Conservation (phyloP, 2,888 invertebrate species). For the Drosophila vallismaia region DNA sequence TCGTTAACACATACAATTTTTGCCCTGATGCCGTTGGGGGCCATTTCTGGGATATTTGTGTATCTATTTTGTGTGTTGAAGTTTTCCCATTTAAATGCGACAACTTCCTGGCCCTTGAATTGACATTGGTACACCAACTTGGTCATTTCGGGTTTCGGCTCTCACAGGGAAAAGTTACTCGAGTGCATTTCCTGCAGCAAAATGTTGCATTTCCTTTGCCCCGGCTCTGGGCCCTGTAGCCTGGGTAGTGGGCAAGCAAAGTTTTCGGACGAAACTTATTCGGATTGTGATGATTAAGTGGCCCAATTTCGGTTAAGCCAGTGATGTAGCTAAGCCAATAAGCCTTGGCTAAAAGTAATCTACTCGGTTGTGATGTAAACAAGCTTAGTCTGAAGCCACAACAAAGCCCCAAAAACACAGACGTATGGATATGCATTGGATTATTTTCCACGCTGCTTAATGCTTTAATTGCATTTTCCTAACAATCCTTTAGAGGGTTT, state of each 20-base stretch:
- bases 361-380: conserved; percentile 7
- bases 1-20: conserved; percentile 38
- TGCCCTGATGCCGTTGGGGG: conserved; percentile 13
- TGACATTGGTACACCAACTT: conserved; percentile 8
- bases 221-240: conserved; percentile 39
- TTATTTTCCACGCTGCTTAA: conserved; percentile 50
- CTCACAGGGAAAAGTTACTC: conserved; percentile 48
- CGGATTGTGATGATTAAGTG: conserved; percentile 53
- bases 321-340: conserved; percentile 23
- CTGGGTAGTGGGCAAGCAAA: conserved; percentile 15
- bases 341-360: conserved; percentile 10
- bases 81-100: conserved; percentile 64
- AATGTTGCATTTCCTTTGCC: conserved; percentile 67
- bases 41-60: conserved; percentile 31
- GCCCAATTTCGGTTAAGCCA: conserved; percentile 32
- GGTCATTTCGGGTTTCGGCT: conserved; percentile 29
- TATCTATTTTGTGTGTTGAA: conserved; percentile 40
- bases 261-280: conserved; percentile 47
- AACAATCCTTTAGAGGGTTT: conserved; percentile 30
- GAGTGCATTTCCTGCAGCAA: conserved; percentile 65
- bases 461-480: conserved; percentile 55
- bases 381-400: conserved; percentile 2
- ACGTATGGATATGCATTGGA: conserved; percentile 18
- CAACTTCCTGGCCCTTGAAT: conserved; percentile 55
- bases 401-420: neutral